These are phyloP conservation scores for Muscicapa striata DNA, from an alignment of 2,797 vertebrate genomes.

Conservation along the genomic window DNA sequence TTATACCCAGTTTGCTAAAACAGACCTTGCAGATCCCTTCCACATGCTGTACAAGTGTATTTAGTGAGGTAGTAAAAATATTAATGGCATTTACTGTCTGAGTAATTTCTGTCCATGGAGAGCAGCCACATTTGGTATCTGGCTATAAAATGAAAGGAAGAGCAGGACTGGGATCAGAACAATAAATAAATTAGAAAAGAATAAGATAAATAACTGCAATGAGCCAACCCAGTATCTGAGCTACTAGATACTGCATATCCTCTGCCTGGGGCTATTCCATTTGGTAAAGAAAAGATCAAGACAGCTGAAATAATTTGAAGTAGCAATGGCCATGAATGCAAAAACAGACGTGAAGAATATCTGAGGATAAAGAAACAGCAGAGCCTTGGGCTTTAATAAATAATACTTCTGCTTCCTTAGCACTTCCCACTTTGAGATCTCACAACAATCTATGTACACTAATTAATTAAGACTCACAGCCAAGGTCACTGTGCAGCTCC, in stretches of 20 bases:
- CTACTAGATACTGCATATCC: background rate
- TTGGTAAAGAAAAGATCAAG: slow-evolving; percentile 31
- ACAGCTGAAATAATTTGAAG: slow-evolving; percentile 9
- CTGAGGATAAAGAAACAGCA: background rate
- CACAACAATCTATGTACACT: background rate
- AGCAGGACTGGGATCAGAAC: background rate
- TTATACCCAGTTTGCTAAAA: background rate
- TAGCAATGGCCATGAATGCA: background rate
- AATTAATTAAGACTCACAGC: background rate
- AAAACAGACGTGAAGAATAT: background rate
- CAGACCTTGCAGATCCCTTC: background rate
- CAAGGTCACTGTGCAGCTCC: background rate
- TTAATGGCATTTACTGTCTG: background rate
- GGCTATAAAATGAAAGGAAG: slow-evolving; percentile 19
- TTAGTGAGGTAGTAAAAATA: background rate
- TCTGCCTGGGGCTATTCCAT: slow-evolving; percentile 1
- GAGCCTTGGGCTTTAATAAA: background rate
- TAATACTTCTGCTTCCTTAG: background rate
- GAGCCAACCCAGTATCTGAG: background rate
- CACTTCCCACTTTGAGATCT: background rate
- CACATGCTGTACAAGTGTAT: background rate
- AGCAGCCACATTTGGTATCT: background rate
- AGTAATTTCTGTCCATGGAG: background rate
- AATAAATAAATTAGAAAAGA: slow-evolving; percentile 43
- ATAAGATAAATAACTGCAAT: slow-evolving; percentile 13